Percentiles rank a stretch among this genome's conserved stretches.
phyloP scores from a whole-genome alignment of 2,888 invertebrate species.

The Bugulina stolonifera region DNA sequence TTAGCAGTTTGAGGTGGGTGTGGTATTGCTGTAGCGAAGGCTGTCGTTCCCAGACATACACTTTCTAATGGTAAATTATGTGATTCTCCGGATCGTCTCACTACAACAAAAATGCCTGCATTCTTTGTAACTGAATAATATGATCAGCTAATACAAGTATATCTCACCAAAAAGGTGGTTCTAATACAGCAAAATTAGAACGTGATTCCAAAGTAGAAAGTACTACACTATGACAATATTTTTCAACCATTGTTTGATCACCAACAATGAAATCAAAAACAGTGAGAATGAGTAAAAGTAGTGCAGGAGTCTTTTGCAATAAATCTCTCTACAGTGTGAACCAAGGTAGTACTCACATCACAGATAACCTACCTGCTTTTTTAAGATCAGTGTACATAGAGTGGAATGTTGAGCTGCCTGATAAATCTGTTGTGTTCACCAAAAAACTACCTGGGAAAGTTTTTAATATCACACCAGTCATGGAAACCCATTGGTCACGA shows the following conservation, averaged over 20 bases:
- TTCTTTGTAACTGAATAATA: too few relatives aligned
- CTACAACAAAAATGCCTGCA: constrained; percentile 33
- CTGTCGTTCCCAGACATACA: constrained; percentile 89
- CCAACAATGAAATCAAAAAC: too few relatives aligned
- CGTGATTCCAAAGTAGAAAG: too few relatives aligned
- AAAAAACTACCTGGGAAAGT: constrained; percentile 84
- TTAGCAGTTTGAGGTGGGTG: constrained; percentile 69
- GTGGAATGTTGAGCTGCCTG: constrained; percentile 65
- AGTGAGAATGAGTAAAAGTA: too few relatives aligned
- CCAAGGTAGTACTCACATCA: too few relatives aligned
- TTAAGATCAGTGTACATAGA: constrained; percentile 78
- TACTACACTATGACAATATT: too few relatives aligned
- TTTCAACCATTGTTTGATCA: too few relatives aligned
- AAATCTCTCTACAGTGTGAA: too few relatives aligned
- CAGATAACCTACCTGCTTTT: constrained; percentile 61
- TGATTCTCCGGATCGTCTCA: constrained; percentile 39
- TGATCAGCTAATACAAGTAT: too few relatives aligned
- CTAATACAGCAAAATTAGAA: too few relatives aligned
- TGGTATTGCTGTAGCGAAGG: constrained; percentile 75
- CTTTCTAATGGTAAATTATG: constrained; percentile 85
- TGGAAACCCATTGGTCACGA: constrained; percentile 93
- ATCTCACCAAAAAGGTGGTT: too few relatives aligned
- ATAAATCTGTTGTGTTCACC: constrained; percentile 76
- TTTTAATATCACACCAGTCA: constrained; percentile 90
- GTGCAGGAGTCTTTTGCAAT: too few relatives aligned